A percentile compares a stretch with the other conserved stretches of the same genome.
Conservation (phyloP, 2,113 vertebrate species). For the Anoplopoma fimbria region DNA sequence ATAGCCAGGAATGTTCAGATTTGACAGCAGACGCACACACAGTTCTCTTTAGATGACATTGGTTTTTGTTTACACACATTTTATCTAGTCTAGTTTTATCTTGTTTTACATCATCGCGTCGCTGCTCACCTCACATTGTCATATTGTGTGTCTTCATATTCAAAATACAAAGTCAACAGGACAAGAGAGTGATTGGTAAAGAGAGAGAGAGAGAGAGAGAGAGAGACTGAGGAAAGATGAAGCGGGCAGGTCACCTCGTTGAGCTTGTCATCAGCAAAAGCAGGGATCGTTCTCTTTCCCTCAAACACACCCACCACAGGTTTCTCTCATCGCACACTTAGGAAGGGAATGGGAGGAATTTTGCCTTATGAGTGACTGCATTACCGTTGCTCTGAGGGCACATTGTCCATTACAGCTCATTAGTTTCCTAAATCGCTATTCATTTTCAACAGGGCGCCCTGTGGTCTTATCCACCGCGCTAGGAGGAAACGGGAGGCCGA, state of each 20-base stretch:
- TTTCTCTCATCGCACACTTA: conserved; percentile 45
- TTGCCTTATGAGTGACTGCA: conserved; percentile 55
- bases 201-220: background rate
- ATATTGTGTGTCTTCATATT: background rate
- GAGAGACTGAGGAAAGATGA: conserved; percentile 5
- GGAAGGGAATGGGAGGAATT: conserved; percentile 49
- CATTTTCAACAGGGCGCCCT: conserved; percentile 63
- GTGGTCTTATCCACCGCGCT: conserved; percentile 56
- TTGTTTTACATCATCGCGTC: background rate
- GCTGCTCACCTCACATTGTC: conserved; percentile 7
- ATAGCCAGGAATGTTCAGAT: background rate
- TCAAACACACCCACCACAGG: conserved; percentile 15
- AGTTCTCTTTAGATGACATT: background rate
- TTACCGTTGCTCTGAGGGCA: conserved; percentile 58
- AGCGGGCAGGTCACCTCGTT: conserved; percentile 45
- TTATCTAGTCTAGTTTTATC: background rate
- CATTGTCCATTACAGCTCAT: conserved; percentile 74
- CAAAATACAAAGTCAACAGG: conserved; percentile 35
- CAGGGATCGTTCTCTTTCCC: conserved; percentile 9
- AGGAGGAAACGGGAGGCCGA: conserved; percentile 54
- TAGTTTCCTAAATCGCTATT: conserved; percentile 71
- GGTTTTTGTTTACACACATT: background rate
- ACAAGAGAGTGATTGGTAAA: background rate
- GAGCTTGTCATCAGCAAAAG: conserved; percentile 35
- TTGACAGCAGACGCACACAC: background rate